Evolutionary conservation across 2,797 vertebrate genomes (phyloP), one percentile per base, ranked within the genome.

Genomic region (Sebastes vulpes): DNA sequence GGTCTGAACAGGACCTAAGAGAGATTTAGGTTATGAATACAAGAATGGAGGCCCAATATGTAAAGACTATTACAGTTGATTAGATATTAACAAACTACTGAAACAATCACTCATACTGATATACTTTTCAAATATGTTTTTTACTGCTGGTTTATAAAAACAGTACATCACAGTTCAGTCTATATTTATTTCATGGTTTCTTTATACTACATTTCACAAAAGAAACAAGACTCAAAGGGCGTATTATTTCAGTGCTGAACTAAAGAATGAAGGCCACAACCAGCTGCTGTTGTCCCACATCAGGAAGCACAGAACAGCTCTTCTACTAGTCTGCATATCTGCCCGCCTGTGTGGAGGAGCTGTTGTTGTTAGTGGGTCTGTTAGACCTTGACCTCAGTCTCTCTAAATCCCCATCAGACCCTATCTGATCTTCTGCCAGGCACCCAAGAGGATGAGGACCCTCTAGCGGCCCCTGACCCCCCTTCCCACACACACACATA

Each of bases 391-490:
- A 91, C 89, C 89, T 50, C 72, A 14, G 72, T 75, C 83, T 65
- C 65, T 81, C 65, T 75, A 83, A 85, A 86, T 83, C 58, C 65
- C 69, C 70, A 42, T 71, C 70, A 67, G 72, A 72, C 74, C 42
- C 31, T 57, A 9, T 88, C 54, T 92, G 90, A 94, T 91, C 85
- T 65, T 72, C 77, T 91, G 85, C 91, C 89, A 92, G 66, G 66
- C 52, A 75, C 79, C 75, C 57, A 69, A 56, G 38, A 74, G 53
- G 85, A 90, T 63, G 65, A 71, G 69, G 84, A 74, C 57, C 86
- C 67, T 78, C 38, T 54, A 63, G 78, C 63, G 77, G 73, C 82
- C 79, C 53, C 64, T n/a, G 53, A 10, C 64, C 61, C 48, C 65
- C 11, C 35, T 35, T 35, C 73, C 54, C 67, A 67, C 9, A 38